phyloP scores from a whole-genome alignment of 2,113 vertebrate species.

The Nesospiza acunhae region DNA sequence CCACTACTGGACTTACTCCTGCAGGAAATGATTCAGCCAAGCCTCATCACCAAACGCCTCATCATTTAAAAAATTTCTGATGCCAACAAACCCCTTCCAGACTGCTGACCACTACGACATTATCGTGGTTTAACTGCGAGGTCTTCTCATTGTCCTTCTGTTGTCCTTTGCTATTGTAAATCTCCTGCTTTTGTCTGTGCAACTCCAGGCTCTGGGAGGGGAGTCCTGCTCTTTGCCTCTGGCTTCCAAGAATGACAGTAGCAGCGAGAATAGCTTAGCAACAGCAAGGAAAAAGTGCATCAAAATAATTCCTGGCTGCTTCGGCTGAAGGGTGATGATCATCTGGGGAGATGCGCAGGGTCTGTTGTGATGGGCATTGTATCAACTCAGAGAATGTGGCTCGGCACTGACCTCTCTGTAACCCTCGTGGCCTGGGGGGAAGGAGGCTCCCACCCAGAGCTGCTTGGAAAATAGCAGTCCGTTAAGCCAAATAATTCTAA shows the following conservation, averaged over 20 bases:
- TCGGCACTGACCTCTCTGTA: not conserved
- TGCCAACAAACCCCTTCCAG: not conserved
- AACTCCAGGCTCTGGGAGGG: not conserved
- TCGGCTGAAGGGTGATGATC: not conserved
- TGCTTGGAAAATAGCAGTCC: not conserved
- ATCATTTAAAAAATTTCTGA: not conserved
- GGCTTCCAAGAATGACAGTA: not conserved
- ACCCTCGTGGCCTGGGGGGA: not conserved
- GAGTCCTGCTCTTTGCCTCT: not conserved
- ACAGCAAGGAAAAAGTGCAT: not conserved
- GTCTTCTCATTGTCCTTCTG: not conserved
- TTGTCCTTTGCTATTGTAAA: not conserved
- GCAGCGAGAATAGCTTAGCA: not conserved
- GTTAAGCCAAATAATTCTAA: not conserved
- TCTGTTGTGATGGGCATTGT: not conserved
- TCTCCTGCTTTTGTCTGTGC: not conserved
- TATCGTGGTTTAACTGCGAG: fast-evolving
- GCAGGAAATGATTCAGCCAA: not conserved
- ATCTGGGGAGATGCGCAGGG: not conserved
- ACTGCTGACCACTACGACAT: not conserved
- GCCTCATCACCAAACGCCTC: not conserved
- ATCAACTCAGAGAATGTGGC: not conserved
- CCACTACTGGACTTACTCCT: not conserved
- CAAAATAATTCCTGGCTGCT: not conserved
- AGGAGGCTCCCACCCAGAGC: not conserved